Percentiles rank a stretch among this genome's conserved stretches.
Conservation (phyloP, 2,888 invertebrate genomes). For the Podabrus alpinus region DNA sequence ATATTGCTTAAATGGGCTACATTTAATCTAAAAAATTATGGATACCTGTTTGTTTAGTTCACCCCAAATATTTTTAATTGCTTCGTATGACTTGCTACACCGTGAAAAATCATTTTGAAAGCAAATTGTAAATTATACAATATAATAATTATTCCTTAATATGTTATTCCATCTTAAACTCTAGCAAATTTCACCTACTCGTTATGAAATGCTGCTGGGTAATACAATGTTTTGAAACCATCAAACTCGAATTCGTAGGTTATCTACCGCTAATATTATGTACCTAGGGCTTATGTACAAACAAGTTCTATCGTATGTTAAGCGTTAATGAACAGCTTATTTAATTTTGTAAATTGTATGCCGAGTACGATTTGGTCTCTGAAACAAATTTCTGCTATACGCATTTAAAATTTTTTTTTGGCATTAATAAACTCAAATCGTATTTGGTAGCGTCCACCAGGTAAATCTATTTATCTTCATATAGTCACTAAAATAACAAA, state of each 20-base stretch:
- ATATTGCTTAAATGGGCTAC: too few relatives aligned
- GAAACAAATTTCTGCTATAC: neutral
- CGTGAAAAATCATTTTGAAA: too few relatives aligned
- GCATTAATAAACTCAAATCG: neutral
- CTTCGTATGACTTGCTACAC: too few relatives aligned
- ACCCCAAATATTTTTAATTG: too few relatives aligned
- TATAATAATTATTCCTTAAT: too few relatives aligned
- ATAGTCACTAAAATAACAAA: neutral
- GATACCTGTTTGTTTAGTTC: too few relatives aligned
- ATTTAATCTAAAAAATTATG: too few relatives aligned
- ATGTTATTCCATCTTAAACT: neutral
- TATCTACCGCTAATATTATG: neutral
- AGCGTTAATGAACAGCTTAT: neutral
- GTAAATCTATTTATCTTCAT: neutral
- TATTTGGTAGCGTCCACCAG: neutral
- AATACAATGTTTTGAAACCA: neutral
- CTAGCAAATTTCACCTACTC: neutral
- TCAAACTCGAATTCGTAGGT: neutral
- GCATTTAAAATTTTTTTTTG: neutral
- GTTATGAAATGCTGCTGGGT: neutral
- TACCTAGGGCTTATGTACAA: neutral
- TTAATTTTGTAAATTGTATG: neutral
- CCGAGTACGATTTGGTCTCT: neutral
- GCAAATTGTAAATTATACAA: too few relatives aligned
- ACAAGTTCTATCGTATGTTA: neutral